These are phyloP conservation scores for Macrotus californicus DNA, from an alignment of 2,113 vertebrate species.

Conservation along the genomic window DNA sequence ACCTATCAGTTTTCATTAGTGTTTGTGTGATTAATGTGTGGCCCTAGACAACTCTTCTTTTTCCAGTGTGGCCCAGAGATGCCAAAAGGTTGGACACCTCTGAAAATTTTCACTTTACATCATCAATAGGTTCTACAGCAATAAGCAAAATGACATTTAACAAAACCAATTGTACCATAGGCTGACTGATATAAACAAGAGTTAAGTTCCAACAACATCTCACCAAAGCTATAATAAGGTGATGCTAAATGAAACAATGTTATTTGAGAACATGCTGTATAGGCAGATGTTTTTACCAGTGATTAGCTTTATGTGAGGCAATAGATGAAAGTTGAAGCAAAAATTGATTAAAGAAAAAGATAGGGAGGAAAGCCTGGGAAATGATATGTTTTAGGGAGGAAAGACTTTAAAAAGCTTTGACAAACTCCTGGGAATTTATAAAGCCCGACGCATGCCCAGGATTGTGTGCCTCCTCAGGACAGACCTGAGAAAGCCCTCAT, in stretches of 20 bases:
- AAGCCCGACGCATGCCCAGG: too few species aligned
- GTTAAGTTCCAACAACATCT: not conserved
- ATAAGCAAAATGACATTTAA: not conserved
- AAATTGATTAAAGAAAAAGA: not conserved
- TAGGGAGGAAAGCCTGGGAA: not conserved
- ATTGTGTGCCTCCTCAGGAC: not conserved
- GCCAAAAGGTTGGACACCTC: too few species aligned
- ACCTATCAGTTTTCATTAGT: too few species aligned
- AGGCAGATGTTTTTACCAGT: not conserved
- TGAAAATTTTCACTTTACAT: not conserved
- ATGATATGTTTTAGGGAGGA: not conserved
- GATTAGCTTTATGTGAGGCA: not conserved
- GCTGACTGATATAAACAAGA: not conserved
- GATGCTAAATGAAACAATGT: not conserved
- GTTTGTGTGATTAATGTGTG: too few species aligned
- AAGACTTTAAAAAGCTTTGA: not conserved
- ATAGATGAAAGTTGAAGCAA: not conserved
- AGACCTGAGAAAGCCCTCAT: not conserved
- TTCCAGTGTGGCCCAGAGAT: too few species aligned
- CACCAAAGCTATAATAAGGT: not conserved
- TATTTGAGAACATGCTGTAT: too few species aligned
- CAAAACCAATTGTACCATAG: not conserved
- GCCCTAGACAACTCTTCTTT: too few species aligned
- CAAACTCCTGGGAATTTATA: not conserved
- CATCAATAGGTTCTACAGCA: not conserved